Percentiles rank a stretch among this genome's conserved stretches.
These are phyloP conservation scores for Ophion ventricosus DNA, from an alignment of 2,888 invertebrate genomes.

Conservation along the genomic window DNA sequence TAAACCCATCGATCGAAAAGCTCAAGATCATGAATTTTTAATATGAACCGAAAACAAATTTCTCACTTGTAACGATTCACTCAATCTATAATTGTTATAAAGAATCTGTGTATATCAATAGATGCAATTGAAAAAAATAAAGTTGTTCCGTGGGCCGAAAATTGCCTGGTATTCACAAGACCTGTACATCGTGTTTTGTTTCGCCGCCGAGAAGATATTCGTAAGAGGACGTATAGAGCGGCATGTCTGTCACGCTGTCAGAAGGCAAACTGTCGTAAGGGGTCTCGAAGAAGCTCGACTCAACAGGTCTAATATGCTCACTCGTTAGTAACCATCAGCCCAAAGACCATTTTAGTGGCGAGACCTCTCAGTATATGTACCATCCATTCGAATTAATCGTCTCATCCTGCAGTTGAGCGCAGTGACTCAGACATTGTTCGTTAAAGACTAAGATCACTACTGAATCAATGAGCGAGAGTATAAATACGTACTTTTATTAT, in stretches of 20 bases:
- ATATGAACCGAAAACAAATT: neutral
- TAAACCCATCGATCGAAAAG: conserved; percentile 11
- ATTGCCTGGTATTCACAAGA: neutral
- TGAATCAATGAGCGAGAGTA: neutral
- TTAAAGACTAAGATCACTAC: neutral
- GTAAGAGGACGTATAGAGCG: conserved; percentile 1
- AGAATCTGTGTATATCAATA: neutral
- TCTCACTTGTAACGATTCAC: neutral
- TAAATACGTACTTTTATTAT: neutral
- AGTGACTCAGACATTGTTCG: conserved; percentile 72
- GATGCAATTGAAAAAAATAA: neutral
- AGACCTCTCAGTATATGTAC: conserved; percentile 75
- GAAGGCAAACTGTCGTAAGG: conserved; percentile 32
- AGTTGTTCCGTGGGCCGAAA: neutral
- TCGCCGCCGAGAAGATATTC: conserved; percentile 4
- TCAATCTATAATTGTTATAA: neutral
- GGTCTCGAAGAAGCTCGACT: conserved; percentile 28
- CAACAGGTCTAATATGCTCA: conserved; percentile 33
- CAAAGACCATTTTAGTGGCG: conserved; percentile 65
- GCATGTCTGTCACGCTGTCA: conserved; percentile 17
- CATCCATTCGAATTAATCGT: conserved; percentile 78
- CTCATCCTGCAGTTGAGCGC: conserved; percentile 73
- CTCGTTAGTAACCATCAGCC: conserved; percentile 54
- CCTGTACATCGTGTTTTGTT: conserved; percentile 5
- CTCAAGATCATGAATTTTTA: neutral